Percentiles rank a stretch among this genome's conserved stretches.
These are phyloP conservation scores for Ovis aries DNA, from an alignment of 2,113 vertebrate genomes.

Conservation along the genomic window DNA sequence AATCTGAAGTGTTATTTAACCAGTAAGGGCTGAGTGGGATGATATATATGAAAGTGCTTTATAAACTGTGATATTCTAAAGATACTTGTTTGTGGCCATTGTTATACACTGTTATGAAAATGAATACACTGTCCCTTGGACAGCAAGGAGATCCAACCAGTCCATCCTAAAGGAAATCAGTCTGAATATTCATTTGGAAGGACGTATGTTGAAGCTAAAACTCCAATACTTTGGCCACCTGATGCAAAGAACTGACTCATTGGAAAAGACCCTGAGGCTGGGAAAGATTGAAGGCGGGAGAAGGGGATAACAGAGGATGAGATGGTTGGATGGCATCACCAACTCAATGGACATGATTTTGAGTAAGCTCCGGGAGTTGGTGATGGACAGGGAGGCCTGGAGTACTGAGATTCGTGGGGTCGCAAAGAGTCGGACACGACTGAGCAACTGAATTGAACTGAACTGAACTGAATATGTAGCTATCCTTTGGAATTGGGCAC, in stretches of 20 bases:
- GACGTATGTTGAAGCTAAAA: neutral
- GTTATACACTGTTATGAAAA: neutral
- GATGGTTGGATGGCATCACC: neutral
- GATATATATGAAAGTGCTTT: neutral
- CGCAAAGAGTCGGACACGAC: too few relatives aligned
- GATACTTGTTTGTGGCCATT: neutral
- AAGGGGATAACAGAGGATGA: neutral
- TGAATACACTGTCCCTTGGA: neutral
- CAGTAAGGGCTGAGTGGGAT: neutral
- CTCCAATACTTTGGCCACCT: neutral
- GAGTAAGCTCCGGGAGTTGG: too few relatives aligned
- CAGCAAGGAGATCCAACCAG: neutral
- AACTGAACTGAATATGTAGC: neutral
- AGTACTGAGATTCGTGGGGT: too few relatives aligned
- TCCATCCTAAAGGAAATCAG: neutral
- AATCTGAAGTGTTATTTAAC: neutral
- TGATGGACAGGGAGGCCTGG: too few relatives aligned
- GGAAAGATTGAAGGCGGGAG: neutral
- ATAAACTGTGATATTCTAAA: neutral
- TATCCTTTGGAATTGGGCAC: neutral
- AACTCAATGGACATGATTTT: too few relatives aligned
- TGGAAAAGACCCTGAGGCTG: neutral
- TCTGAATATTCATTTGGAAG: neutral
- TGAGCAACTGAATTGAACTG: too few relatives aligned
- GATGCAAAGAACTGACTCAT: neutral